Evolutionary conservation across 2,113 vertebrate genomes (phyloP), one percentile per base, ranked within the genome.

Genomic region (Pygoscelis adeliae): DNA sequence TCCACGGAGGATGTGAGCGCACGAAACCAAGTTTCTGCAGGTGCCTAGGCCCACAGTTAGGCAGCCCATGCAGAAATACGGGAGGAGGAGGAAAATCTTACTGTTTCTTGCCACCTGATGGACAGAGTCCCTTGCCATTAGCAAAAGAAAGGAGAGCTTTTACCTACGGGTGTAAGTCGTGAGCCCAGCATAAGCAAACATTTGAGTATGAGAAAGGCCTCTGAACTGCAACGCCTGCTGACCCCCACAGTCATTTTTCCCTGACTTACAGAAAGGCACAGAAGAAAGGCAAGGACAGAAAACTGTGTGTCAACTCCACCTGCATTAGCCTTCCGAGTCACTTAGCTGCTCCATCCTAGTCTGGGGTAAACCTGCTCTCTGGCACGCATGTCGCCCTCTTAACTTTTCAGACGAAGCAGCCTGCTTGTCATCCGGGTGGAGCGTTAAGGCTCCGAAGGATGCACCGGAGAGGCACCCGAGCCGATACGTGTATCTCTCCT

Each of bases 1-100:
- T 32, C 59, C 15, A 1, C 0, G 9, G 30, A 46, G 32, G 11
- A 29, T 5, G 19, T 0, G 2, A 34, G 23, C 2, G 2, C 6
- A 16, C 17, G 21, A 84, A 84, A 4, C 20, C 46, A 55, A 22
- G 29, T 10, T 10, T 42, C 65, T 42, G 47, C 61, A 38, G 15
- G 4, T 10, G 22, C 15, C 44, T 2, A 15, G 9, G 13, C 21
- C 13, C 19, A 5, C 19, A 29, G 36, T 19, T 16, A 11, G 15
- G 36, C 11, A 71, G 27, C 22, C 77, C 21, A 17, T 0, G 27
- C 22, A 65, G 65, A 78, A 61, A 55, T 11, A 42, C 0, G 36
- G 34, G 14, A 58, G 52, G 5, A 44, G 63, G 8, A 90, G n/a
- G 67, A 46, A 84, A n/a, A 84, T 25, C 44, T 49, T 29, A 18